These are phyloP conservation scores for Hoplodrina blanda DNA, from an alignment of 2,888 invertebrate genomes.

Conservation along the genomic window DNA sequence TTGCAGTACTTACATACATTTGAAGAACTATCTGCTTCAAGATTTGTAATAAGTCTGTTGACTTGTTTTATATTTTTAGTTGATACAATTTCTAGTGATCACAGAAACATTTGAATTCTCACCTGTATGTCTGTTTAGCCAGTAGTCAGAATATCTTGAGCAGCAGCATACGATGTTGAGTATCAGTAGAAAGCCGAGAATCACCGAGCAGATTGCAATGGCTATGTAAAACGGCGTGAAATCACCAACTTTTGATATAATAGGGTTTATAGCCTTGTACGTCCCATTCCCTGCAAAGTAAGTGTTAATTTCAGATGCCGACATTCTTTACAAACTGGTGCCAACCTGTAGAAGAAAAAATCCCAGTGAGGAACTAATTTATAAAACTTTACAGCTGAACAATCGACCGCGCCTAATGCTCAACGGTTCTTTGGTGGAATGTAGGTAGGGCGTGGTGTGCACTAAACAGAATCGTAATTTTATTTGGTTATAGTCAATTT, in stretches of 20 bases:
- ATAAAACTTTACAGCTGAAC: conserved; percentile 6
- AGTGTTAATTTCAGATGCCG: conserved; percentile 82
- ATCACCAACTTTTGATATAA: conserved; percentile 90
- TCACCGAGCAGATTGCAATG: conserved; percentile 94
- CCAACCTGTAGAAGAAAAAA: conserved; percentile 84
- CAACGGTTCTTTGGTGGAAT: conserved; percentile 28
- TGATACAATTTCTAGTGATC: background rate
- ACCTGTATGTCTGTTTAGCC: conserved; percentile 96
- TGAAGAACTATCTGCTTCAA: background rate
- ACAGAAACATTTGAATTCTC: conserved; percentile 55
- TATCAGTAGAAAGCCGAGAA: conserved; percentile 93
- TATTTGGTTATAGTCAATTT: background rate
- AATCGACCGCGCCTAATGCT: conserved; percentile 33
- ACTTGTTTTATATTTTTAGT: background rate
- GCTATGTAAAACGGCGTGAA: conserved; percentile 96
- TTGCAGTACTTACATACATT: too few species aligned
- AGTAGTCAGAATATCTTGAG: conserved; percentile 94
- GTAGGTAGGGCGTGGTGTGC: conserved; percentile 52
- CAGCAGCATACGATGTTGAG: conserved; percentile 95
- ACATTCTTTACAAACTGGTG: conserved; percentile 76
- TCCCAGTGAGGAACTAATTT: conserved; percentile 65
- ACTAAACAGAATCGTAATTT: background rate
- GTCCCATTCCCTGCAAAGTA: conserved; percentile 87
- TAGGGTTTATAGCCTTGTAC: conserved; percentile 80
- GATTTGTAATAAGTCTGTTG: background rate